Evolutionary conservation across 2,888 invertebrate genomes (phyloP).

Genomic region (Conus canariensis): DNA sequence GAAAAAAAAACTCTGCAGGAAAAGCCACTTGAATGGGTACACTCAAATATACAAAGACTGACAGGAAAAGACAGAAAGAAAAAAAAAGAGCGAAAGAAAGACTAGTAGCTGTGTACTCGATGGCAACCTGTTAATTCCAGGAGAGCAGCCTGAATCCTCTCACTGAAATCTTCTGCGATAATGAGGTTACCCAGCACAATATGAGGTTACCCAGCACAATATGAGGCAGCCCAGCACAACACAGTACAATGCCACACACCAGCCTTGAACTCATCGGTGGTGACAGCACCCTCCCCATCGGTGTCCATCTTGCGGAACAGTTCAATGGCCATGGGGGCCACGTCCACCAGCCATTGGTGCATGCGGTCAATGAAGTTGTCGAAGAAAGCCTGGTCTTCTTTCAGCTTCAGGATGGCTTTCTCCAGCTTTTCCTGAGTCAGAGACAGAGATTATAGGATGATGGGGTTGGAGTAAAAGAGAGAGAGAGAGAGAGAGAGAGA

Average conservation of each 20-base stretch:
- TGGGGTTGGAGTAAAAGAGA: not conserved
- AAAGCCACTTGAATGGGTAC: too few relatives aligned
- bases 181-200: too few relatives aligned
- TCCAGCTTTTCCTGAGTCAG: slow-evolving; percentile 67
- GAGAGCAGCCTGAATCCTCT: too few relatives aligned
- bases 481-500: not conserved
- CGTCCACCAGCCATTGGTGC: slow-evolving; percentile 71
- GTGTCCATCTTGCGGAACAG: slow-evolving; percentile 70
- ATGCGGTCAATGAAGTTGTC: slow-evolving; percentile 69
- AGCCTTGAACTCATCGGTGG: slow-evolving; percentile 75
- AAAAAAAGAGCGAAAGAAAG: too few relatives aligned
- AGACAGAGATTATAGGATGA: not conserved
- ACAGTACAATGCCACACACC: slow-evolving; percentile 55
- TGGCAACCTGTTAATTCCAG: too few relatives aligned
- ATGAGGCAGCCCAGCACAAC: too few relatives aligned
- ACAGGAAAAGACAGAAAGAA: too few relatives aligned
- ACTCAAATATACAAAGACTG: too few relatives aligned
- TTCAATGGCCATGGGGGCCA: slow-evolving; percentile 61
- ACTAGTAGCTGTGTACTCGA: too few relatives aligned
- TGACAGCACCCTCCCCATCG: slow-evolving; percentile 68
- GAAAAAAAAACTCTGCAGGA: too few relatives aligned
- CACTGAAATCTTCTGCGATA: too few relatives aligned
- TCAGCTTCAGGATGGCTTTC: slow-evolving; percentile 66
- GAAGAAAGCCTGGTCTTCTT: slow-evolving; percentile 60
- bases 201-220: too few relatives aligned